Percentiles rank a stretch among this genome's conserved stretches.
Evolutionary conservation across 2,113 vertebrate genomes (phyloP).

Genomic region (Numida meleagris): DNA sequence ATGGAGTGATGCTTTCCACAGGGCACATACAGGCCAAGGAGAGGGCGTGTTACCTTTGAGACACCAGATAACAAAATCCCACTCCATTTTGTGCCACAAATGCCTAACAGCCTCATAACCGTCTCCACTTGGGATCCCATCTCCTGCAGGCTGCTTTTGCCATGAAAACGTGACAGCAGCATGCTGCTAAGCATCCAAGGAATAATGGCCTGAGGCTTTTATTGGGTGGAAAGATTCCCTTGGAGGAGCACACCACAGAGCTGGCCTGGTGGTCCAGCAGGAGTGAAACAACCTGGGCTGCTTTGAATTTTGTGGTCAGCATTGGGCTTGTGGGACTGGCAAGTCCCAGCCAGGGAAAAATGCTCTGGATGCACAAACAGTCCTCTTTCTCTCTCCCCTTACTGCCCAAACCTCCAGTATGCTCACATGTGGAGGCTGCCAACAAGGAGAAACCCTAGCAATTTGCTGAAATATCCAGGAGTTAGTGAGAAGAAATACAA

Average conservation of each 20-base stretch:
- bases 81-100: background rate
- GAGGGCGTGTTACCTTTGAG: background rate
- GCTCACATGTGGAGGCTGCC: background rate
- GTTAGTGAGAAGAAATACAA: background rate
- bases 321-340: background rate
- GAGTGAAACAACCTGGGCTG: background rate
- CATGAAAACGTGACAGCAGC: constrained; percentile 28
- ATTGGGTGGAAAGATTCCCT: constrained; percentile 30
- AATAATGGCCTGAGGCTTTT: constrained; percentile 21
- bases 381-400: background rate
- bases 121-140: constrained; percentile 8
- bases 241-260: background rate
- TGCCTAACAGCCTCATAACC: background rate
- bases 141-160: constrained; percentile 42
- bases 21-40: background rate
- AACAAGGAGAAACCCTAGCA: fast-evolving
- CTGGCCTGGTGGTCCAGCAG: constrained; percentile 50
- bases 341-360: background rate
- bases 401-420: background rate
- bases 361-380: background rate
- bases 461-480: background rate
- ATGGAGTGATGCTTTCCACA: fast-evolving
- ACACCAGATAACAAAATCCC: background rate
- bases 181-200: background rate
- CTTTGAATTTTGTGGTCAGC: background rate